Conservation (phyloP, 2,797 vertebrate species). For the Peromyscus eremicus region DNA sequence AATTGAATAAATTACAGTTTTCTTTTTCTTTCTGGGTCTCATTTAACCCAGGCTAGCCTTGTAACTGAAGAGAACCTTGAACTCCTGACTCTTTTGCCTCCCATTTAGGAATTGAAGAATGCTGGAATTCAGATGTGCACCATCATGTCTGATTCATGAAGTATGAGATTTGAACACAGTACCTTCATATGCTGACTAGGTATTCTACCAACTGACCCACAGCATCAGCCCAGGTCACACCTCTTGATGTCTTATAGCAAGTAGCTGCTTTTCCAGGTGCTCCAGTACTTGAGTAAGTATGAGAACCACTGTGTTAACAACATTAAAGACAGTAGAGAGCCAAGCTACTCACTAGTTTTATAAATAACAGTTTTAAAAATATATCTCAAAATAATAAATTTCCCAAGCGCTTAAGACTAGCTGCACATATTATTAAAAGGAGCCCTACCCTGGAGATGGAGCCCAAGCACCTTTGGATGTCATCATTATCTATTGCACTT, state of each 20-base stretch:
- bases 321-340: not conserved
- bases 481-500: not conserved
- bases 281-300: not conserved
- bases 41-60: not conserved
- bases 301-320: not conserved
- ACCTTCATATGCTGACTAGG: not conserved
- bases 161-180: not conserved
- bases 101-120: not conserved
- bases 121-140: not conserved
- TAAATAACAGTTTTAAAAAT: not conserved
- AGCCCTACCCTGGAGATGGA: not conserved
- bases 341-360: not conserved
- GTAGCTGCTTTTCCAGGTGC: not conserved
- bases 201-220: not conserved
- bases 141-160: rapidly evolving
- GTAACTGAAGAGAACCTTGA: not conserved
- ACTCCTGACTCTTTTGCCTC: not conserved
- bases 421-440: not conserved
- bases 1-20: conserved; percentile 27
- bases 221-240: not conserved
- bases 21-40: not conserved
- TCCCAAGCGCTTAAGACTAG: not conserved
- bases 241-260: conserved; percentile 27
- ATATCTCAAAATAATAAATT: conserved; percentile 45
- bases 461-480: not conserved